Percentiles rank a stretch among this genome's conserved stretches.
These are phyloP conservation scores for Asarcornis scutulata DNA, from an alignment of 2,113 vertebrate genomes.

Conservation along the genomic window DNA sequence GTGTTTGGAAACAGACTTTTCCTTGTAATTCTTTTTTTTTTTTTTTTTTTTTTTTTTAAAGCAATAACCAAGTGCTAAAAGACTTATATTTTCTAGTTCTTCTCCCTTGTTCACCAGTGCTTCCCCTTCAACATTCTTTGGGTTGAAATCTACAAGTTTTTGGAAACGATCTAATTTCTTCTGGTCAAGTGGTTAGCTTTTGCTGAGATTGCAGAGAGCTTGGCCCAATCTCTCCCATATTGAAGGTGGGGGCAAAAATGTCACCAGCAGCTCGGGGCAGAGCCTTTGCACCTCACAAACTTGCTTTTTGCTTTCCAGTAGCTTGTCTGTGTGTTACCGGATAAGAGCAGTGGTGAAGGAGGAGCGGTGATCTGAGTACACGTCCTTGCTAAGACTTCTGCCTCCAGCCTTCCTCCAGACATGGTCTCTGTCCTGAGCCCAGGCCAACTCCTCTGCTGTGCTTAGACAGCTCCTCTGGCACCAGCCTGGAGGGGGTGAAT, in stretches of 20 bases:
- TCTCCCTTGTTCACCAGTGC: not conserved
- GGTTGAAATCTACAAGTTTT: not conserved
- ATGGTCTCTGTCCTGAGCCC: not conserved
- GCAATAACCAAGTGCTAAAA: not conserved
- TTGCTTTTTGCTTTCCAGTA: not conserved
- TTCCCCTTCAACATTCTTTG: not conserved
- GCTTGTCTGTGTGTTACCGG: not conserved
- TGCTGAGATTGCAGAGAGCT: not conserved
- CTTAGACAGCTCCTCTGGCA: not conserved
- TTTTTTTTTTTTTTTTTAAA: not conserved
- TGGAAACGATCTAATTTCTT: not conserved
- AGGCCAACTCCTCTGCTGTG: not conserved
- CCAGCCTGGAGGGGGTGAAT: not conserved
- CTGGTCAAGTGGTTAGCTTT: not conserved
- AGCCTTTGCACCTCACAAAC: not conserved
- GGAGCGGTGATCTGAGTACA: not conserved
- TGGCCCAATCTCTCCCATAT: accelerated
- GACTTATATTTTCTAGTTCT: not conserved
- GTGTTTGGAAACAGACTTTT: not conserved
- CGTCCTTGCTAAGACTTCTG: not conserved
- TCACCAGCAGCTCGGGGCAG: not conserved
- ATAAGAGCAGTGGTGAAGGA: not conserved
- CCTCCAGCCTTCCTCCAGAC: not conserved
- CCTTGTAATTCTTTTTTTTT: not conserved
- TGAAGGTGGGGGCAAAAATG: not conserved